phyloP scores from a whole-genome alignment of 2,113 vertebrate genomes.

The Eublepharis macularius region DNA sequence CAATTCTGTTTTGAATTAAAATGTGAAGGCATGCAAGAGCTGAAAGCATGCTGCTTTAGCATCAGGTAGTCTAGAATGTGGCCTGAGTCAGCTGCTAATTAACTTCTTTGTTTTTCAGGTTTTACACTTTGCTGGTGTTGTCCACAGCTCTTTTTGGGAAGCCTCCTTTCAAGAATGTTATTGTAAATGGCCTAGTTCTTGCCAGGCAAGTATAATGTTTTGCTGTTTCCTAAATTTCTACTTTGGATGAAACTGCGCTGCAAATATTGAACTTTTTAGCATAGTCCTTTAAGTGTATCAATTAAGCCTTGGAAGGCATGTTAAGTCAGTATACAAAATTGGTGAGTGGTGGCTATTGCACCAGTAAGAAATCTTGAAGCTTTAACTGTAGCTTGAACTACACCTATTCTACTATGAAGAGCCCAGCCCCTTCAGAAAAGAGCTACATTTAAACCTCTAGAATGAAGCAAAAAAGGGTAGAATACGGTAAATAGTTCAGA shows the following conservation, averaged over 20 bases:
- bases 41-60: not conserved
- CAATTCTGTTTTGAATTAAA: not conserved
- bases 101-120: constrained; percentile 77
- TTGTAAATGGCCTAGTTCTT: constrained; percentile 93
- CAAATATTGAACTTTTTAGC: not conserved
- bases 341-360: no score
- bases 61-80: not conserved
- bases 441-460: not conserved
- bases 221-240: not conserved
- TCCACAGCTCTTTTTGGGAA: constrained; percentile 95
- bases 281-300: not conserved
- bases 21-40: not conserved
- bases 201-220: constrained; percentile 82
- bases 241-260: not conserved
- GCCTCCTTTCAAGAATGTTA: constrained; percentile 97
- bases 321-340: no score
- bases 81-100: not conserved
- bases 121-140: constrained; percentile 94
- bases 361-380: no score
- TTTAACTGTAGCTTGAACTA: not conserved
- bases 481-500: not conserved
- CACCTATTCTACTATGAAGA: not conserved
- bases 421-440: not conserved
- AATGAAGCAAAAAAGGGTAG: not conserved
- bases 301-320: no score